These are phyloP conservation scores for Parnassius apollo DNA, from an alignment of 2,888 invertebrate species.

Conservation along the genomic window DNA sequence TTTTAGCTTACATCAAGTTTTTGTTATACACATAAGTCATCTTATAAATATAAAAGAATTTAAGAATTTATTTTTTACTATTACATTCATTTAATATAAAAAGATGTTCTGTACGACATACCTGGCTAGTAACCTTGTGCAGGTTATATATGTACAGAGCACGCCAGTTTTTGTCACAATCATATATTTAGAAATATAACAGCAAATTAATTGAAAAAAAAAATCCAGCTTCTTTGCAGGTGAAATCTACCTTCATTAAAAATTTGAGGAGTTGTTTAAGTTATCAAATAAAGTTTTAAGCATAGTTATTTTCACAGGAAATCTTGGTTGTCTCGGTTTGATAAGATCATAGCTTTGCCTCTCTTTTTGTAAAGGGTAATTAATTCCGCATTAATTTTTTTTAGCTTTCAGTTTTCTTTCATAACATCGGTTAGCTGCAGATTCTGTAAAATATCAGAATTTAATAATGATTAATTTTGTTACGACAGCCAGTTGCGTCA, in stretches of 20 bases:
- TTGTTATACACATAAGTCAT: too few species aligned
- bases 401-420: conserved; percentile 73
- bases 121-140: too few species aligned
- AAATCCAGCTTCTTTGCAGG: conserved; percentile 27
- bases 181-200: neutral
- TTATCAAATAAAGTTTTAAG: neutral
- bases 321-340: conserved; percentile 62
- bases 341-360: conserved; percentile 42
- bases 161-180: too few species aligned
- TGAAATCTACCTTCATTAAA: neutral
- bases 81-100: too few species aligned
- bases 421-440: conserved; percentile 71
- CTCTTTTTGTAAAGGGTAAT: conserved; percentile 72
- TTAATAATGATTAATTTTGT: too few species aligned
- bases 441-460: conserved; percentile 53
- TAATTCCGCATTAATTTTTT: conserved; percentile 69
- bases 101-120: too few species aligned
- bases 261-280: conserved; percentile 12
- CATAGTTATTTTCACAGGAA: conserved; percentile 40
- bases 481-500: too few species aligned
- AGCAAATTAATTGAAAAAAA: conserved; percentile 14
- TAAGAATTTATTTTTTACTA: too few species aligned
- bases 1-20: too few species aligned
- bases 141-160: too few species aligned
- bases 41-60: too few species aligned